Conservation (phyloP, 2,797 vertebrate species). For the Centropyge bicolor region DNA sequence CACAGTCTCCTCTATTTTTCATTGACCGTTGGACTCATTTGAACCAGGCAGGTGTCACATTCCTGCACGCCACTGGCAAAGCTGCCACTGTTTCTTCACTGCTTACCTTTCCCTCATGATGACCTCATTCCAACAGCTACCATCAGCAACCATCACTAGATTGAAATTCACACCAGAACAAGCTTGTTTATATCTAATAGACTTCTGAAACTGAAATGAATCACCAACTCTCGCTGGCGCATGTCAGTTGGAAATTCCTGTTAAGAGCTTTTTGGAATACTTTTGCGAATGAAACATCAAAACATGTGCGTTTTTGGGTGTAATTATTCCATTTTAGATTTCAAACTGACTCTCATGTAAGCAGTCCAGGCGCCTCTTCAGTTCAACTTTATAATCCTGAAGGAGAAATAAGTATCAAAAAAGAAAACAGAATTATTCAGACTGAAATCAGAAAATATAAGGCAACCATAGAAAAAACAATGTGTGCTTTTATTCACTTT, state of each 20-base stretch:
- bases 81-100: slow-evolving; percentile 55
- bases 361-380: not conserved
- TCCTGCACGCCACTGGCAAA: slow-evolving; percentile 66
- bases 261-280: slow-evolving; percentile 34
- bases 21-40: slow-evolving; percentile 65
- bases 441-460: not conserved
- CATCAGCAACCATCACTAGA: slow-evolving; percentile 24
- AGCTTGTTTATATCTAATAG: slow-evolving; percentile 41
- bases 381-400: not conserved
- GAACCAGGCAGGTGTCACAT: slow-evolving; percentile 64
- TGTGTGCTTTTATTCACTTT: not conserved
- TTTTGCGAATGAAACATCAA: slow-evolving; percentile 31
- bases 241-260: slow-evolving; percentile 24
- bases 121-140: slow-evolving; percentile 47
- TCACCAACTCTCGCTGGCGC: slow-evolving; percentile 9
- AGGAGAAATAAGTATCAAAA: not conserved
- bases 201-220: slow-evolving; percentile 31
- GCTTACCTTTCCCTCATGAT: slow-evolving; percentile 25
- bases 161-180: slow-evolving; percentile 25
- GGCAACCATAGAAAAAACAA: not conserved
- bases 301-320: not conserved
- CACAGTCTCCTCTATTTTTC: slow-evolving; percentile 37
- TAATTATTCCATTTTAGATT: slow-evolving; percentile 28
- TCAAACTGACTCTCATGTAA: slow-evolving; percentile 11
- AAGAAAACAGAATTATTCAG: slow-evolving; percentile 2